phyloP scores from a whole-genome alignment of 2,888 invertebrate genomes.

The Lithodes maja region DNA sequence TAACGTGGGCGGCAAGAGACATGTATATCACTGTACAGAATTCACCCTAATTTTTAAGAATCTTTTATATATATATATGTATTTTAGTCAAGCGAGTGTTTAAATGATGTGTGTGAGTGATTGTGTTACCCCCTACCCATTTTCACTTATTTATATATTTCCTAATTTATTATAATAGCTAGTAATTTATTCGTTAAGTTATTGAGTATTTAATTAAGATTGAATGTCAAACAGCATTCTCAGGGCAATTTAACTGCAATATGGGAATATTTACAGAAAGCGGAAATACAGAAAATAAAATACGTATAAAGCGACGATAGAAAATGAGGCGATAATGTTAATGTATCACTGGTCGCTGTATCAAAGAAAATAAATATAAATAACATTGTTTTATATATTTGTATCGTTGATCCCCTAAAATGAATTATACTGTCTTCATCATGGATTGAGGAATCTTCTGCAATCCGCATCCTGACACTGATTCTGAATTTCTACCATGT shows the following conservation, averaged over 20 bases:
- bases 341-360: constrained; percentile 11
- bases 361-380: constrained; percentile 8
- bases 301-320: not conserved
- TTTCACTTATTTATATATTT: not conserved
- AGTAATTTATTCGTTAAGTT: constrained; percentile 17
- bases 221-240: constrained; percentile 10
- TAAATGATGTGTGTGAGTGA: constrained; percentile 7
- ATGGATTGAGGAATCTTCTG: too few relatives aligned
- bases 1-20: constrained; percentile 17
- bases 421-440: too few relatives aligned
- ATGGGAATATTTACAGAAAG: constrained; percentile 8
- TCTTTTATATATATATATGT: not conserved
- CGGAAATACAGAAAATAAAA: not conserved
- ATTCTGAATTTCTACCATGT: too few relatives aligned
- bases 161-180: not conserved
- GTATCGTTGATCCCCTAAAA: not conserved
- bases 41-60: not conserved
- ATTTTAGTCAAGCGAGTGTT: not conserved
- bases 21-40: constrained; percentile 17
- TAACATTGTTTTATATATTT: not conserved
- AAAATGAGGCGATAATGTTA: not conserved
- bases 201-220: not conserved
- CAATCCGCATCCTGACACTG: too few relatives aligned
- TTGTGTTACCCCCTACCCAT: not conserved
- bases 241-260: constrained; percentile 14